A percentile compares a stretch with the other conserved stretches of the same genome.
Evolutionary conservation across 1,140 invertebrate genomes (phyloP).

Genomic region (Drosophila micromelanica): DNA sequence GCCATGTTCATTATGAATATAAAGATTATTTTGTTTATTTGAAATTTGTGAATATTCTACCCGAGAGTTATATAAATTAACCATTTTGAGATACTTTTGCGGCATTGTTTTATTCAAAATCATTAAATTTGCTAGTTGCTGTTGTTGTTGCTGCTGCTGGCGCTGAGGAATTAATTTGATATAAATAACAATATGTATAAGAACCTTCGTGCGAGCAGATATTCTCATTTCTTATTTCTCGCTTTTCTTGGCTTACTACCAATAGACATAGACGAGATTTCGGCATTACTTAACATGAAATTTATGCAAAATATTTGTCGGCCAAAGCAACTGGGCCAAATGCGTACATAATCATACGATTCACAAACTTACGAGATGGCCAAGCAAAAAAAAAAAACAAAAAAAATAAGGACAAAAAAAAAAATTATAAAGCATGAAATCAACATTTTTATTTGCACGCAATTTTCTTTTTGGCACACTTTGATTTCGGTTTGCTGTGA

Average conservation of each 20-base stretch:
- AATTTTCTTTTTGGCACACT: constrained; percentile 71
- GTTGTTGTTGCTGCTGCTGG: constrained; percentile 7
- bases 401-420: constrained; percentile 26
- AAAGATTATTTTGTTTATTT: no score
- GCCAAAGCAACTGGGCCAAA: constrained; percentile 45
- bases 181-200: constrained; percentile 22
- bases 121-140: constrained; percentile 15
- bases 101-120: constrained; percentile 6
- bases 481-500: constrained; percentile 52
- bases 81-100: neutral
- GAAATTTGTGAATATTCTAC: no score
- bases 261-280: constrained; percentile 59
- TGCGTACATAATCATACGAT: constrained; percentile 43
- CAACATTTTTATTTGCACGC: constrained; percentile 60
- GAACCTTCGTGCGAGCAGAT: constrained; percentile 19
- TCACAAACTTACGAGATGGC: neutral
- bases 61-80: neutral
- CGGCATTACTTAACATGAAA: constrained; percentile 72
- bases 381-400: neutral
- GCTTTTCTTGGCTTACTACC: constrained; percentile 71
- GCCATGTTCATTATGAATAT: no score
- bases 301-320: constrained; percentile 66
- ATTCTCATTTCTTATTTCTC: neutral
- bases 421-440: constrained; percentile 9
- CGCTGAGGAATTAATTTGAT: constrained; percentile 14